Base-by-base conservation (phyloP, 2,888 invertebrate genomes). In the Steinernema carpocapsae region DNA sequence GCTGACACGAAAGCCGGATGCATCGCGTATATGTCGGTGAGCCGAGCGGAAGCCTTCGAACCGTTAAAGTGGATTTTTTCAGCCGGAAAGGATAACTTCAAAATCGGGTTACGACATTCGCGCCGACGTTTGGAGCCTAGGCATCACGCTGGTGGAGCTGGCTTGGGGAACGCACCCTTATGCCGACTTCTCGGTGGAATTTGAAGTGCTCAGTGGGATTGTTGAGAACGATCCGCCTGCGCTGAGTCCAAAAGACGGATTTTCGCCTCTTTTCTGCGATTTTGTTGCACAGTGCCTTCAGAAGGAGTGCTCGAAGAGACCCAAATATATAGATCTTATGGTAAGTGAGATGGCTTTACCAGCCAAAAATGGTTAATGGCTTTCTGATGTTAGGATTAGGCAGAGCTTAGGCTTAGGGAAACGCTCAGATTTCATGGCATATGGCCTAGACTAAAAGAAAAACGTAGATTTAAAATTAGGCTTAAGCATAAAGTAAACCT, bases 111-210 rank as follows among this genome's bases (percentile, higher is more conserved):
- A 99, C 89, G 99, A 99, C 90, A 95, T 99, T 88, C 92, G 99
- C 84, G 97, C 99, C 24, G 99, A 99, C 90, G 97, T 99, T 72
- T 99, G 99, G 99, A 96, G 96, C 81, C 91, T 99, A 82, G 99
- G 99, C 10, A 73, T 86, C 7, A 85, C 86, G 2, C 81, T 90
- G 88, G 90, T 99, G 72, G 99, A 99, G 91, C 91, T 99, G 86
- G 99, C 97, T 64, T 95, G 95, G 17, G 97, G 96, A 72, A 92
- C 93, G 82, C 97, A 96, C 88, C 97, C 97, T 0, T 91, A 91
- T 42, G 52, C 56, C 24, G 48, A 12, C 48, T 70, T 72, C 42
- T 22, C 52, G 22, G 64, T 70, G 32, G 70, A 75, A 90, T 99
- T 99, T 90, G 97, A 97, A 17, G 78, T 85, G 74, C 91, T 96